phyloP scores from a whole-genome alignment of 1,140 invertebrate species.

The Meloidogyne exigua region DNA sequence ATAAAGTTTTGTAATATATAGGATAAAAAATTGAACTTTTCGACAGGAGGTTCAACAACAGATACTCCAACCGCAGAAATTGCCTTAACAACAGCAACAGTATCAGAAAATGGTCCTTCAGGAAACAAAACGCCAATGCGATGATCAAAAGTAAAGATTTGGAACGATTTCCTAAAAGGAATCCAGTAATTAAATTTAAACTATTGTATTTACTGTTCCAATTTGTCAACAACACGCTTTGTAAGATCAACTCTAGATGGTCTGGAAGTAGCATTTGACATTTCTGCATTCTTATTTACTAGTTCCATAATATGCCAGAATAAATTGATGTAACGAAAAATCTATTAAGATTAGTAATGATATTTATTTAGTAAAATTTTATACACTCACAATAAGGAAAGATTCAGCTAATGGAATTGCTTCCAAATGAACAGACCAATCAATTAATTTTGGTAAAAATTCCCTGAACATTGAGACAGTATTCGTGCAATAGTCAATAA shows the following conservation, averaged over 20 bases:
- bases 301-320: constrained; percentile 11
- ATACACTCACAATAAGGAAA: constrained; percentile 19
- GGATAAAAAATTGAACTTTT: constrained; percentile 8
- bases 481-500: neutral
- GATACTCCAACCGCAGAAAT: constrained; percentile 26
- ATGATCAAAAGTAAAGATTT: constrained; percentile 19
- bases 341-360: neutral
- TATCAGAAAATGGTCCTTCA: constrained; percentile 31
- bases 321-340: constrained; percentile 20
- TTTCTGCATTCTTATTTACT: neutral
- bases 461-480: constrained; percentile 14
- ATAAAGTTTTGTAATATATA: constrained; percentile 11
- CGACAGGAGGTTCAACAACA: constrained; percentile 28
- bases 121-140: constrained; percentile 29
- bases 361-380: too few species aligned
- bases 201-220: constrained; percentile 2
- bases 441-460: constrained; percentile 29
- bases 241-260: neutral
- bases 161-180: constrained; percentile 1
- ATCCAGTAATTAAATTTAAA: too few species aligned
- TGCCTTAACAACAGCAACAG: constrained; percentile 13
- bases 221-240: neutral
- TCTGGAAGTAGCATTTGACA: neutral
- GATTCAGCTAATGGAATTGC: neutral
- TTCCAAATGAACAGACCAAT: constrained; percentile 27